Percentiles rank a stretch among this genome's conserved stretches.
Conservation (phyloP, 2,888 invertebrate genomes). For the Pristionchus arcanus region DNA sequence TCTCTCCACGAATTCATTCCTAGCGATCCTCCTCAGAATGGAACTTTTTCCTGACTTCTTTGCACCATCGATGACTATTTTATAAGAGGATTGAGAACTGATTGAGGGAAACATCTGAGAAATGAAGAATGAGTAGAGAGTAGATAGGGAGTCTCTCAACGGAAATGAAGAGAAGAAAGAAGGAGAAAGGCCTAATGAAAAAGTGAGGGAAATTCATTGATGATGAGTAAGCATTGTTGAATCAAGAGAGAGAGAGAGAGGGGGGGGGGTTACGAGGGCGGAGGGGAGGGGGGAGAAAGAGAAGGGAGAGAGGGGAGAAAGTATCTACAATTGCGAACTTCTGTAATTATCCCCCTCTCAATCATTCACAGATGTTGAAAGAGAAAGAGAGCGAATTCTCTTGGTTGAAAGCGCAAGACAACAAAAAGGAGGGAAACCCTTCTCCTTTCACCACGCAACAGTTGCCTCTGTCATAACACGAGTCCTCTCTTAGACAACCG, state of each 20-base stretch:
- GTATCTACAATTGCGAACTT: neutral
- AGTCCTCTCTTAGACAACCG: neutral
- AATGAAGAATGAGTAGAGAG: neutral
- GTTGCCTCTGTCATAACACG: constrained; percentile 13
- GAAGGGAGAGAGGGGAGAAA: neutral
- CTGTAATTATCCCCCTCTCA: neutral
- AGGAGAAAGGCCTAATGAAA: constrained; percentile 40
- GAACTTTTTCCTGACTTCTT: constrained; percentile 50
- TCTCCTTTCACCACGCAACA: constrained; percentile 16
- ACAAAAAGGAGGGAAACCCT: constrained; percentile 20
- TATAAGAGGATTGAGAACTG: constrained; percentile 20
- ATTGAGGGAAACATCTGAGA: constrained; percentile 48
- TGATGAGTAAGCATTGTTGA: constrained; percentile 50
- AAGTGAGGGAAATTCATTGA: constrained; percentile 48
- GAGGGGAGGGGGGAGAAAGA: neutral
- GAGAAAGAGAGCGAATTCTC: neutral
- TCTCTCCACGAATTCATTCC: constrained; percentile 15
- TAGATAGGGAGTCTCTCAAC: neutral
- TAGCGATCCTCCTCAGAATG: constrained; percentile 36
- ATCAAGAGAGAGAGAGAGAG: constrained; percentile 29
- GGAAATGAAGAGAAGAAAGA: neutral
- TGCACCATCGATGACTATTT: constrained; percentile 50
- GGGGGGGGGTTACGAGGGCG: neutral
- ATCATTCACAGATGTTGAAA: neutral
- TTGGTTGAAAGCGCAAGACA: neutral